Conservation (phyloP, 2,113 vertebrate species). For the Naja naja region DNA sequence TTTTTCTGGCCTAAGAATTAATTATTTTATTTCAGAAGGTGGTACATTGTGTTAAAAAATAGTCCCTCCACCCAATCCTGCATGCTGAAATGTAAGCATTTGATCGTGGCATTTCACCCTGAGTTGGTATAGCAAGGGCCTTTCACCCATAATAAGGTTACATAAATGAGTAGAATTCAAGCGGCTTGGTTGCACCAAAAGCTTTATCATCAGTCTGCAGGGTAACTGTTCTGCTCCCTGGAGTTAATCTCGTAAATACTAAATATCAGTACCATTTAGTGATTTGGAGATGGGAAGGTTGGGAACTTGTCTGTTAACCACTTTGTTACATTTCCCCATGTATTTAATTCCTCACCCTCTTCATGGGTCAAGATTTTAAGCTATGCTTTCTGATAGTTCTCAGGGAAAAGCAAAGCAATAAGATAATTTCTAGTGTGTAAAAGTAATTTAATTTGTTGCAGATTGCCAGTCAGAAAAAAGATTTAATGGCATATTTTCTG, state of each 20-base stretch:
- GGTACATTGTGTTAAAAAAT: not conserved
- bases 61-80: not conserved
- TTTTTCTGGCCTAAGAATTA: not conserved
- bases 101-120: not conserved
- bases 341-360: no score
- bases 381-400: not conserved
- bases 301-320: not conserved
- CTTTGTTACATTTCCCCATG: not conserved
- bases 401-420: not conserved
- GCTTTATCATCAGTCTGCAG: not conserved
- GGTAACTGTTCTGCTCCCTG: not conserved
- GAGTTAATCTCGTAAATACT: not conserved
- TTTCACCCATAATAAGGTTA: not conserved
- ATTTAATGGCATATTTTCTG: not conserved
- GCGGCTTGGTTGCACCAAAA: not conserved
- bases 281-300: not conserved
- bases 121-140: not conserved
- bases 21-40: not conserved
- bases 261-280: not conserved
- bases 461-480: not conserved
- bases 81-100: not conserved
- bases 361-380: not conserved
- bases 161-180: no score
- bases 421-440: not conserved
- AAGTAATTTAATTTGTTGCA: not conserved